Evolutionary conservation across 2,888 invertebrate species (phyloP), one percentile per base, ranked within the genome.

Genomic region (Noctua janthe): DNA sequence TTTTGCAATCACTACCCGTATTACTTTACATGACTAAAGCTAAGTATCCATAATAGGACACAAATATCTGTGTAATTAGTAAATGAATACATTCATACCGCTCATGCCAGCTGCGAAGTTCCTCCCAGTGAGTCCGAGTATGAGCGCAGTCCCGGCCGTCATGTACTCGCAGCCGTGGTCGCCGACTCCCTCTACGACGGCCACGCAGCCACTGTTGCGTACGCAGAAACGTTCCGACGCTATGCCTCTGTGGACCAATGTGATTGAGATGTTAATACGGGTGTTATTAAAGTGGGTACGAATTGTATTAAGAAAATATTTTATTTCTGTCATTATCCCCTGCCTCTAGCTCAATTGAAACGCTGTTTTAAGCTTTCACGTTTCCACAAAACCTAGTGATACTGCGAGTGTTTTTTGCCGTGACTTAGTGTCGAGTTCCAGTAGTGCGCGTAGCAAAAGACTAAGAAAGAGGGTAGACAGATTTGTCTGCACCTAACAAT

Each of bases 51-150:
- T 47, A 11, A 47, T 47, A 11, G 47, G 47, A 47, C 11, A 47
- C 11, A 11, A 49, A 56, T 23, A 56, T 23, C 3, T n/a, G 23
- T 23, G 23, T n/a, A 0, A 11, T n/a, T 23, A 56, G 15, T 47
- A 47, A 47, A 0, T 49, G 47, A 35, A 72, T 4, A 23, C 17
- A 2, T 11, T 1, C 85, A 77, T 64, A 97, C 99, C 99, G 80
- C 99, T 99, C 99, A 99, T 99, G 89, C 99, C 99, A 71, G 99
- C 99, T 15, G 99, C 99, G 97, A 99, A 99, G 97, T 99, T 99
- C 85, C 99, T 97, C 1, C 99, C 99, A 13, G 99, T 99, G 82
- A 99, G 97, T 1, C 99, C 99, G 29, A 99, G 97, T 91, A 99
- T 98, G 74, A 99, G 97, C 84, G 98, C 98, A 81, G 97, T 97